Conservation (phyloP, 2,888 invertebrate genomes). For the Steinernema hermaphroditum region DNA sequence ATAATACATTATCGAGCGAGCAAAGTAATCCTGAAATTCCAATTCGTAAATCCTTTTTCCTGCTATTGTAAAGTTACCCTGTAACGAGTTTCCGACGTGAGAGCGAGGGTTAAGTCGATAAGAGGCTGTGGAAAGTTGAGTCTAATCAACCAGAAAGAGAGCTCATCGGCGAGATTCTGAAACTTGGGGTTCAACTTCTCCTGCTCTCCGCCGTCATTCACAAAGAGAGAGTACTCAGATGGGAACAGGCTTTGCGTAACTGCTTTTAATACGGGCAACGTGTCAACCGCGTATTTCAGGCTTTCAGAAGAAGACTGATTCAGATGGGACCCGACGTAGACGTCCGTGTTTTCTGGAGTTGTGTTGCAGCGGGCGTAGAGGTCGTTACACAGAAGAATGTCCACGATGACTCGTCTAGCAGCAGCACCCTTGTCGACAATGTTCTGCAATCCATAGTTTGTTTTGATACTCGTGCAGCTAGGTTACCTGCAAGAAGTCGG, state of each 20-base stretch:
- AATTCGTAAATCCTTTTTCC: not conserved
- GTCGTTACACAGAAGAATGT: constrained; percentile 45
- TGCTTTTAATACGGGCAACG: not conserved
- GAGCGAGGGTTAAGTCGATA: constrained; percentile 47
- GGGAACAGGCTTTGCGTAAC: not conserved
- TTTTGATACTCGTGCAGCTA: not conserved
- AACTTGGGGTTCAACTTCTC: not conserved
- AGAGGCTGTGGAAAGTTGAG: constrained; percentile 55
- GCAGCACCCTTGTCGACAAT: not conserved
- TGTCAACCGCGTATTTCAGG: not conserved
- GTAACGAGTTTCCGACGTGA: constrained; percentile 44
- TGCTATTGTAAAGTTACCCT: constrained; percentile 43
- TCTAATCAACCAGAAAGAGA: constrained; percentile 56
- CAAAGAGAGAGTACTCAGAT: not conserved
- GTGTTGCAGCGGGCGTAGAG: constrained; percentile 41
- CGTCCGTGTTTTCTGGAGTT: not conserved
- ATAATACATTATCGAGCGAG: constrained; percentile 48
- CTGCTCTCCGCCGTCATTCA: not conserved
- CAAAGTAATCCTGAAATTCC: constrained; percentile 42
- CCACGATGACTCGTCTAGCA: constrained; percentile 36
- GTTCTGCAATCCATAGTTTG: not conserved
- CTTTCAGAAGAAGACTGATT: not conserved
- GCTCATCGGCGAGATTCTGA: constrained; percentile 52
- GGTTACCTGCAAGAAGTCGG: not conserved
- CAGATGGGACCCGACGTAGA: not conserved